phyloP scores from a whole-genome alignment of 2,797 vertebrate species.

The Anas bernieri region DNA sequence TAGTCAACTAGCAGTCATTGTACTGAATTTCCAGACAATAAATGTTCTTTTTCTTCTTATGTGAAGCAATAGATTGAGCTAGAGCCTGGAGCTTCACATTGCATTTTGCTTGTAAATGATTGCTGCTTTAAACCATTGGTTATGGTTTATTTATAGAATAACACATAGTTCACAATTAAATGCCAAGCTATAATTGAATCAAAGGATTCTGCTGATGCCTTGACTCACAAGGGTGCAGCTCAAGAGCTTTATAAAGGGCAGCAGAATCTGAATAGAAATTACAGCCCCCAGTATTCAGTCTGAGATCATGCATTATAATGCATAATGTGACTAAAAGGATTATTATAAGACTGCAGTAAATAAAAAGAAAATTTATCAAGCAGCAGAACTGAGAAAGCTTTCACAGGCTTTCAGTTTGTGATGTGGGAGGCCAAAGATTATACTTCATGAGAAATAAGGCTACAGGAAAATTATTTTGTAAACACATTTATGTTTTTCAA shows the following conservation, averaged over 20 bases:
- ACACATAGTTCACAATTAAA: constrained; percentile 56
- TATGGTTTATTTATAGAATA: constrained; percentile 59
- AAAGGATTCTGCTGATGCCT: constrained; percentile 60
- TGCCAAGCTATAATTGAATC: constrained; percentile 55
- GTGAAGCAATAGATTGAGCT: background rate
- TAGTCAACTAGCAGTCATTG: background rate
- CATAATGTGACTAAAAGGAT: constrained; percentile 18
- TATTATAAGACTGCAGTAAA: constrained; percentile 52
- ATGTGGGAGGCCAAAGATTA: background rate
- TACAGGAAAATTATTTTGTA: background rate
- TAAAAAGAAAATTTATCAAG: constrained; percentile 39
- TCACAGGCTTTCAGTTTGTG: background rate
- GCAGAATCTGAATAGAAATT: constrained; percentile 44
- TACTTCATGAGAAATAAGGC: background rate
- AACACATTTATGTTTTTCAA: background rate
- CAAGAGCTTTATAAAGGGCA: constrained; percentile 43
- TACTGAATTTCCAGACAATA: background rate
- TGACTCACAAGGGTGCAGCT: background rate
- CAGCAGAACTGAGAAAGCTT: constrained; percentile 29
- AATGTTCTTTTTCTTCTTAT: background rate
- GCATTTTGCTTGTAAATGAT: background rate
- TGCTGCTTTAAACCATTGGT: constrained; percentile 41
- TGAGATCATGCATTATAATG: background rate
- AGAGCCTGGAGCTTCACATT: background rate
- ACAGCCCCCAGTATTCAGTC: constrained; percentile 4